Evolutionary conservation across 2,888 invertebrate genomes (phyloP), one percentile per base, ranked within the genome.

Genomic region (Steinernema carpocapsae): DNA sequence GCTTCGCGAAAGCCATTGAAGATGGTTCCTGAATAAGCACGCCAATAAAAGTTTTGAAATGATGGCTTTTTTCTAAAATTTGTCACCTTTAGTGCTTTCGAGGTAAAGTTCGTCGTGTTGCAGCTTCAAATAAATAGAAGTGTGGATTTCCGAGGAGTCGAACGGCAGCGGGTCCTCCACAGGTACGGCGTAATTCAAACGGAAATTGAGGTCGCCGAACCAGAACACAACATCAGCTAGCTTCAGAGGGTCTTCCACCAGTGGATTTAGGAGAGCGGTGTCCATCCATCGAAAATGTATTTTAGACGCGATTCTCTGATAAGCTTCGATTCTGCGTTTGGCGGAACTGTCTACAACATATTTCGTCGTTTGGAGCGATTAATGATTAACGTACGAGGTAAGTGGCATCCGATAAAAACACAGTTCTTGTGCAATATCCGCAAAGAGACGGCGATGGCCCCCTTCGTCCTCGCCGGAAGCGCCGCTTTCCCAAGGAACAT

Each of bases 71-170:
- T 10, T 37, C 37, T 37, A 6, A 3, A 37, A 37, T 37, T 37
- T n/a, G n/a, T n/a, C n/a, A 64, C 64, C 64, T 64, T 64, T 64
- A 14, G 64, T 32, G 64, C 64, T 64, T 32, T 64, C 64, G 12
- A 64, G 19, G 26, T 64, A 64, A 1, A 64, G 37, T 26, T 64
- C 64, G 32, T 64, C 64, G 64, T 64, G 64, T 64, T 64, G 64
- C 17, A 64, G 14, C 29, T 64, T 64, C 12, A 29, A 32, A n/a
- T 26, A 64, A 17, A 64, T 64, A 17, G 64, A 64, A 37, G 64
- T 32, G 64, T 64, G 64, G 32, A 64, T n/a, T 19, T 29, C 29
- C 1, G 64, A 64, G 1, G 32, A 29, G 32, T 64, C 64, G 14
- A 64, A 64, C 4, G 64, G 64, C 1, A 64, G 64, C 1, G 64